Base-by-base conservation (phyloP, 2,888 invertebrate species). In the Vesta saturnalis region DNA sequence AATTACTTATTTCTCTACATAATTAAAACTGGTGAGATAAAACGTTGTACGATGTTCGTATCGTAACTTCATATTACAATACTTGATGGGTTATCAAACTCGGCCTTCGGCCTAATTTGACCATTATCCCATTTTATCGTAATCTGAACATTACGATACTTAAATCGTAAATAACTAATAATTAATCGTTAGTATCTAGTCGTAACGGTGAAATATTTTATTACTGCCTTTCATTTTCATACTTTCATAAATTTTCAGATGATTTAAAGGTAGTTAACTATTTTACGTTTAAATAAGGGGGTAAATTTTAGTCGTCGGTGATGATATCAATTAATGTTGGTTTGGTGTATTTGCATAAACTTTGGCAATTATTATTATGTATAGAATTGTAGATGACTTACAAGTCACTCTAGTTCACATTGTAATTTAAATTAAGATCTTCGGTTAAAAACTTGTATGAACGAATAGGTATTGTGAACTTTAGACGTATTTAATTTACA, bases 311-410 rank as follows among this genome's bases (percentile, higher is more conserved):
- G n/a, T 59, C 1, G 21, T 43, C 8, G n/a, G 12, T 1, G 43
- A 22, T 10, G 16, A 23, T 47, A 49, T 21, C 16, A 49, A 60
- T 60, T 60, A 49, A 60, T 14, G 46, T 59, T 47, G 23, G 30
- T 60, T 47, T 49, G 19, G n/a, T 23, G 49, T 60, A 60, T 49
- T 47, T 60, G 30, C 49, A 12, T 30, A 14, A 22, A 52, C 52
- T 52, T 16, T 52, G 19, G 18, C 52, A 12, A 23, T 16, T 16
- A 49, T 49, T 46, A 52, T 19, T 52, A 52, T 52, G 19, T 52
- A 52, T 52, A 49, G 49, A 49, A 49, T 18, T 49, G 49, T 3
- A 18, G 19, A 18, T 49, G 49, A 16, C 49, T 49, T 18, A 49
- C 8, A 49, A 18, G 49, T 49, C 19, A 15, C 49, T 18, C 4